Evolutionary conservation across 2,113 vertebrate genomes (phyloP), one percentile per base, ranked within the genome.

Genomic region (Colaptes auratus): DNA sequence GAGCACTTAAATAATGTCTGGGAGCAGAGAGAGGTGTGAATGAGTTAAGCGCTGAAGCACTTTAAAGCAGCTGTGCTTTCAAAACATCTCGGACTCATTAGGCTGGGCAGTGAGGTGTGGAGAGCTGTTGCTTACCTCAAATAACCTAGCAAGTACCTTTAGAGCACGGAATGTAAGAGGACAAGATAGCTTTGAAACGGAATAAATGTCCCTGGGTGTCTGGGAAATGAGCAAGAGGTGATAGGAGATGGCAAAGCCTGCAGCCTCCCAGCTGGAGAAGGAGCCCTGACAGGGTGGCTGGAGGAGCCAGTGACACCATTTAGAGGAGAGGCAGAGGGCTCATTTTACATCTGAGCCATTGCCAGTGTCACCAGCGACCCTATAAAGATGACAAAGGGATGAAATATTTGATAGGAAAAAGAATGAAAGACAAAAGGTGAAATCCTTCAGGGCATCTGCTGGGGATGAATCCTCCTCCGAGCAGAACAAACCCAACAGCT

Each of bases 381-480:
- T 17, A 64, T 64, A 80, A 75, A 77, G 56, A 46, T 82, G 88
- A 88, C 65, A 73, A 89, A 53, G 0, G 1, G 70, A 42, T 59
- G 33, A 50, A 48, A 59, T 88, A 33, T 63, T 91, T 74, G 60
- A 36, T 69, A 67, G 63, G 93, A 59, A 90, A 78, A 83, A 84
- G 82, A 94, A 78, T 9, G 66, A 72, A 94, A 87, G 77, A 79
- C 50, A 79, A 73, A 92, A 89, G 77, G 73, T 86, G 80, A 90
- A 93, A 65, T 82, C 72, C 83, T 83, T 71, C 73, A 81, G 61
- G 58, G 63, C 39, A 79, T 66, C 73, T 82, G 83, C 58, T 75
- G 69, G 72, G 80, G 88, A 75, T 14, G 28, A 50, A 73, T 67
- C 44, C 52, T 91, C 50, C 50, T 79, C 12, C 1, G 21, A 84